These are phyloP conservation scores for Hylaeus anthracinus DNA, from an alignment of 1,140 invertebrate species.

Conservation along the genomic window DNA sequence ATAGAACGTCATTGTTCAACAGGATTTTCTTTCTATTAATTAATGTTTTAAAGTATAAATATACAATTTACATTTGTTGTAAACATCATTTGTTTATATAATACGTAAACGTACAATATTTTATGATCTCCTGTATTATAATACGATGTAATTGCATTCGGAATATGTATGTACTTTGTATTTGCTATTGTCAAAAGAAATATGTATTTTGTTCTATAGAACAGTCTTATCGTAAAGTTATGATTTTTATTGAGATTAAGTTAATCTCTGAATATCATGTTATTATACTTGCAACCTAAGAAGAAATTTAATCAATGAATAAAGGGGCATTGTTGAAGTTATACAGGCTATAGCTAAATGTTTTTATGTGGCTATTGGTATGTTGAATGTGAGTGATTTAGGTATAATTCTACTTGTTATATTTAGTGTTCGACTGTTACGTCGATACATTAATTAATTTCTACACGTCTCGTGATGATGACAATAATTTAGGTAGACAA, in stretches of 20 bases:
- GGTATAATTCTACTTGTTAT: constrained; percentile 64
- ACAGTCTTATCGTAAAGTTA: constrained; percentile 24
- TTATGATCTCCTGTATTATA: constrained; percentile 55
- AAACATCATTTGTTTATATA: background rate
- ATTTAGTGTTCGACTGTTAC: constrained; percentile 27
- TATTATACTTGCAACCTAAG: constrained; percentile 37
- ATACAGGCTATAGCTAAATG: constrained; percentile 67
- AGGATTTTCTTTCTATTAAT: background rate
- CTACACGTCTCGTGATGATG: constrained; percentile 67
- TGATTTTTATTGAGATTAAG: constrained; percentile 25
- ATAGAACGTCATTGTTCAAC: background rate
- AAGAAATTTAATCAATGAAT: constrained; percentile 63
- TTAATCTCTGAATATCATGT: constrained; percentile 49
- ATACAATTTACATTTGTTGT: constrained; percentile 14
- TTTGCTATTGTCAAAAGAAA: constrained; percentile 39
- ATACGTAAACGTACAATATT: constrained; percentile 43
- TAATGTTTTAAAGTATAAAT: background rate
- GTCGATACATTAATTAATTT: constrained; percentile 43
- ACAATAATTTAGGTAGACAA: constrained; percentile 73
- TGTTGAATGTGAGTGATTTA: constrained; percentile 51
- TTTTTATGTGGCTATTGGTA: constrained; percentile 62
- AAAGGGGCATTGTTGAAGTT: constrained; percentile 77
- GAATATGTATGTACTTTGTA: constrained; percentile 48
- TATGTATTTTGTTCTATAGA: constrained; percentile 36
- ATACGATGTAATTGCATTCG: constrained; percentile 46